Base-by-base conservation (phyloP, 2,113 vertebrate species). In the Ameiurus melas region DNA sequence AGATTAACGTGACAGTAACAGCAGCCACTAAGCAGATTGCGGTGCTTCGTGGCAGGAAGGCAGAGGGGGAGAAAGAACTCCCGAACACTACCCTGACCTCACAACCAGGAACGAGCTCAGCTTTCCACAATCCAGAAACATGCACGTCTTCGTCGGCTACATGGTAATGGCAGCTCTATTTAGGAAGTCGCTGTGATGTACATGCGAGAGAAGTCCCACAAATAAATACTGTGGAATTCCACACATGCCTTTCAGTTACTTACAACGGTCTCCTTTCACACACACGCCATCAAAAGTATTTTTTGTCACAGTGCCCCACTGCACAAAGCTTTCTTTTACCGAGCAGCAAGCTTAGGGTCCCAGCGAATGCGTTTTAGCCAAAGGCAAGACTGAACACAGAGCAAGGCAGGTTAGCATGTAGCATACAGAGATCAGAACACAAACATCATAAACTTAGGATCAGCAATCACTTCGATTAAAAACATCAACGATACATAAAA, bases 351-450 rank as follows among this genome's bases (percentile, higher is more conserved):
- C 33, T 87, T 57, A 58, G 89, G 83, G 51, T 90, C 33, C 66
- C 47, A 68, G 30, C n/a, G 1, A 90, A 55, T 57, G 43, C 25
- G 39, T 73, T n/a, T 47, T 30, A 87, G 80, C 75, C 55, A 79
- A 91, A 92, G 84, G 87, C 27, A 43, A 84, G 85, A 64, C 86
- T 88, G 17, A 86, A 90, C 51, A 88, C 43, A 86, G 81, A 90
- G 93, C 92, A 91, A 93, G 92, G 90, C 91, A 88, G 82, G 90
- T 94, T 93, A 94, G 92, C 89, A 91, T 81, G 91, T 85, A 83
- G 89, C 86, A 92, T 88, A 92, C 36, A 93, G 43, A 87, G 70
- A 90, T 85, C 82, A 90, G 47, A 81, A 81, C 85, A 14, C 78
- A 62, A 60, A 60, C 22, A 60, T 22, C 27, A 79, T 30, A 7